These are phyloP conservation scores for Thaleichthys pacificus DNA, from an alignment of 2,797 vertebrate species.

Conservation along the genomic window DNA sequence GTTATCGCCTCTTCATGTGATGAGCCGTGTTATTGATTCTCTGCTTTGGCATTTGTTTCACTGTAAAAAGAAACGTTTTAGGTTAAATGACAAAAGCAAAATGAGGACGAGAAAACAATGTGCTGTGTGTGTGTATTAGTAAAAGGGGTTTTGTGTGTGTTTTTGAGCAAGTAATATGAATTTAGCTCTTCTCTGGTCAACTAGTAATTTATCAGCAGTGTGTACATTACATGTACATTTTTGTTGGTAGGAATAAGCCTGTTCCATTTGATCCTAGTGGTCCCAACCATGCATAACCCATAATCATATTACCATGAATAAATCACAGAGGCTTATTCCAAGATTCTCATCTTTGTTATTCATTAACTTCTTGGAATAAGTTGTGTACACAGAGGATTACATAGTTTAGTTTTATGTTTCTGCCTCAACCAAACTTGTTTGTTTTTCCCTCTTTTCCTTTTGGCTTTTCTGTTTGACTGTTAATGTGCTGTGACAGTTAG, in stretches of 20 bases:
- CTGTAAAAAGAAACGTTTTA: constrained; percentile 29
- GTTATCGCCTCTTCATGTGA: constrained; percentile 33
- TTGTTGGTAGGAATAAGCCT: too few relatives aligned
- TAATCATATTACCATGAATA: constrained; percentile 21
- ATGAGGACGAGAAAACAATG: constrained; percentile 13
- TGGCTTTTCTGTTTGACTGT: not conserved
- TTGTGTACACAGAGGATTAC: not conserved
- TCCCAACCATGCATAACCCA: constrained; percentile 7
- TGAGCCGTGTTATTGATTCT: constrained; percentile 37
- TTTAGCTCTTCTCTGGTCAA: constrained; percentile 3
- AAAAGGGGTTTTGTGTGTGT: not conserved
- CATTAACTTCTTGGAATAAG: not conserved
- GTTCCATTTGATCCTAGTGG: not conserved
- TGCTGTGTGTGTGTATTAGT: constrained; percentile 4
- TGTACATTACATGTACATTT: constrained; percentile 13
- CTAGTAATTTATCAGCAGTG: not conserved
- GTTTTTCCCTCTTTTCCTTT: not conserved
- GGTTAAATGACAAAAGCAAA: constrained; percentile 21
- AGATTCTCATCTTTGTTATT: constrained; percentile 16
- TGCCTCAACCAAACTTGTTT: too few relatives aligned
- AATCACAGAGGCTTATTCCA: constrained; percentile 16
- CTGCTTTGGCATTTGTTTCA: constrained; percentile 43
- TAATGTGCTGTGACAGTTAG: not conserved
- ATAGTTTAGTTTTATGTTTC: constrained; percentile 12
- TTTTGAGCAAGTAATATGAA: constrained; percentile 28